Base-by-base conservation (phyloP, 2,888 invertebrate genomes). In the Idaea aversata region DNA sequence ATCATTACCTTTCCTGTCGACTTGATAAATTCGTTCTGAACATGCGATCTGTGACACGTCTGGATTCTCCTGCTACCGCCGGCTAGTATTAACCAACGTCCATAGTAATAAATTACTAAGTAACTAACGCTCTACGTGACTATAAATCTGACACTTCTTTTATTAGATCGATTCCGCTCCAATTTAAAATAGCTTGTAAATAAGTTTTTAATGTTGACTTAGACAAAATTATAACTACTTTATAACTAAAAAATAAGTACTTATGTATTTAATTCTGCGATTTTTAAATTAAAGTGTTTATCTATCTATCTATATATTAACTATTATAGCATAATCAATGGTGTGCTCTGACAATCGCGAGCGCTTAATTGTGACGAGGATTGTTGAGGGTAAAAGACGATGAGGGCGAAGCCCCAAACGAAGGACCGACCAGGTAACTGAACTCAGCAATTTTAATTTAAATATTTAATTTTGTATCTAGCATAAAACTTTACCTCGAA, bases 21-120 rank as follows among this genome's bases (percentile, higher is more conserved):
- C 89, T 90, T 92, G 91, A 92, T 92, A 91, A 90, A 92, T 90
- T 88, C 87, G 78, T 81, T 75, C 82, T 77, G 80, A 88, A 90
- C 93, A 93, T 92, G 93, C 93, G 86, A 93, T 89, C 90, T 80
- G 86, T 83, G 91, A 91, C 91, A 89, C 87, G 88, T 91, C 89
- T 73, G 76, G 73, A 75, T 76, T 75, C 72, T 65, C 67, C 67
- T 68, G 66, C 69, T 65, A 64, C 71, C 65, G 70, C 73, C 68
- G 64, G 63, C 65, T 67, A 65, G 67, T 66, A 61, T 61, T 63
- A 36, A 15, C 57, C 57, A 62, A 35, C 3, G 59, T 25, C 59
- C 80, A 75, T 77, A 77, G 78, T 79, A 84, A 88, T 88, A 89
- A 88, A 88, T 47, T 83, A 87, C 83, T 80, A 75, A 75, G 76